Evolutionary conservation across 2,888 invertebrate genomes (phyloP).

Genomic region (Rotaria magnacalcarata): DNA sequence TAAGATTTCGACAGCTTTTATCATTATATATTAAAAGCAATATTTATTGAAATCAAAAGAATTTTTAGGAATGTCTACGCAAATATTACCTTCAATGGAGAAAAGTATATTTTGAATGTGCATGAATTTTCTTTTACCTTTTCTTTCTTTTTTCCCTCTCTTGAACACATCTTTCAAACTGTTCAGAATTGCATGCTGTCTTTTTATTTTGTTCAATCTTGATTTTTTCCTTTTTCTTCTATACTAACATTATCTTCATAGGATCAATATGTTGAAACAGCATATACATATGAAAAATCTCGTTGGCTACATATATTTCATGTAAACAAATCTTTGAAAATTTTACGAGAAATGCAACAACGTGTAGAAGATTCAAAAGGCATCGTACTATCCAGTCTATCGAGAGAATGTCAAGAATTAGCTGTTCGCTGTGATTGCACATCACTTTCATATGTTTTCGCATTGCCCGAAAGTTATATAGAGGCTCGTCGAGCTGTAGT

Average conservation of each 20-base stretch:
- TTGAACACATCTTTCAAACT: too few relatives aligned
- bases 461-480: slow-evolving; percentile 29
- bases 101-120: slow-evolving; percentile 5
- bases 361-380: slow-evolving; percentile 21
- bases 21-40: too few relatives aligned
- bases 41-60: neutral
- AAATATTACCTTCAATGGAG: neutral
- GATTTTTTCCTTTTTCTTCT: too few relatives aligned
- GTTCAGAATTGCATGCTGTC: too few relatives aligned
- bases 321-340: neutral
- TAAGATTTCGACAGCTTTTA: too few relatives aligned
- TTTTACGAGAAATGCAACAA: slow-evolving; percentile 9
- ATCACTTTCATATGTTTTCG: slow-evolving; percentile 6
- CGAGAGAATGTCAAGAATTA: slow-evolving; percentile 33
- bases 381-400: neutral
- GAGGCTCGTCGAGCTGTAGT: neutral
- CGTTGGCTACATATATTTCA: neutral
- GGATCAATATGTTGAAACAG: slow-evolving; percentile 29
- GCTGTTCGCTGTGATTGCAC: slow-evolving; percentile 30
- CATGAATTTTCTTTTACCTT: neutral
- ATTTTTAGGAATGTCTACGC: neutral
- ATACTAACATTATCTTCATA: neutral
- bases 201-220: too few relatives aligned
- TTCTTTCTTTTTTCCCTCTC: neutral
- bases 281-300: slow-evolving; percentile 19